Base-by-base conservation (phyloP, 2,888 invertebrate species). In the Hyles lineata region DNA sequence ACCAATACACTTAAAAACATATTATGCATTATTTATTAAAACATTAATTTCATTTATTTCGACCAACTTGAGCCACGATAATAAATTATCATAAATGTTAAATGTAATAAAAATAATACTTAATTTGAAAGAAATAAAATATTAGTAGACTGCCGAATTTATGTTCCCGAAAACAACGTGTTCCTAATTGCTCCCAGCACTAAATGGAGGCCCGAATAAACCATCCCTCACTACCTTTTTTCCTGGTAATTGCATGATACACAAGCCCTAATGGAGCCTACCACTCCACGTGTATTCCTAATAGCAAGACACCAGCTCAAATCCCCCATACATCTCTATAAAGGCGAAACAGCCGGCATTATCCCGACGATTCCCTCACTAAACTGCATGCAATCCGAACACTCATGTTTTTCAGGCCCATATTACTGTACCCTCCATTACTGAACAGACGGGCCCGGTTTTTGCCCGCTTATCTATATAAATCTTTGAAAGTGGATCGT, bases 401-500 rank as follows among this genome's bases (percentile, higher is more conserved):
- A 83, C 85, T 83, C 84, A 84, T 85, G 85, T 86, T 85, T 85
- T 85, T 84, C 82, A 78, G 77, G 75, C 75, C 73, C 77, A 79
- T 83, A 84, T 82, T 82, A 83, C 79, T 76, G 81, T 76, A 79
- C 79, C 82, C 80, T 79, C 86, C 85, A 87, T 87, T 87, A 87
- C 72, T 74, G 79, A 79, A 77, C 86, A 87, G 87, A 87, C 86
- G 85, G 86, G 84, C 76, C 81, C 83, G 80, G 73, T 91, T 90
- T 90, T 89, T 88, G 87, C 85, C 83, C 81, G 83, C 86, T 87
- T 86, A 87, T 87, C 89, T 88, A 87, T 87, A 91, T 91, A 91
- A 91, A 91, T 91, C 91, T 89, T 86, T 80, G 85, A 88, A 90
- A 91, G 91, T 89, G 87, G 85, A 89, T 89, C 91, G 89, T 92